These are phyloP conservation scores for Myotis pilosus DNA, from an alignment of 2,797 vertebrate species.

Conservation along the genomic window DNA sequence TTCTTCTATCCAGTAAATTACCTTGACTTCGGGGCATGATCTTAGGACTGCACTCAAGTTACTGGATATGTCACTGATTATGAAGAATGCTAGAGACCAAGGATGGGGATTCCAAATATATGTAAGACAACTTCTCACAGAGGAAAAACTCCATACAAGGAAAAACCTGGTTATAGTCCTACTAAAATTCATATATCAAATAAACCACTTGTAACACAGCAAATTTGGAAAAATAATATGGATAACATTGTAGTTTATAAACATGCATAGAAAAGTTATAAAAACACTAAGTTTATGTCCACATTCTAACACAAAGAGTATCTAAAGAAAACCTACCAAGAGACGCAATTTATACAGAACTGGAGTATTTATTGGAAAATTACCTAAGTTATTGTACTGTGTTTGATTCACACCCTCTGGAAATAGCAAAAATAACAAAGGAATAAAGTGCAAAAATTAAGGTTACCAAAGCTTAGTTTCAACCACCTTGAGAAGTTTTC, in stretches of 20 bases:
- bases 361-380: background rate
- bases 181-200: background rate
- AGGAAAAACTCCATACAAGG: background rate
- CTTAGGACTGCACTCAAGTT: slow-evolving; percentile 25
- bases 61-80: background rate
- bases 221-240: background rate
- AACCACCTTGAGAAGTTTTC: background rate
- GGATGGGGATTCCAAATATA: background rate
- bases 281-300: background rate
- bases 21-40: slow-evolving; percentile 6
- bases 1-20: slow-evolving; percentile 58
- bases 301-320: slow-evolving; percentile 22
- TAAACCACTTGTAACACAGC: slow-evolving; percentile 4
- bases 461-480: background rate
- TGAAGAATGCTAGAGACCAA: slow-evolving; percentile 4
- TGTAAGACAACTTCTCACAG: slow-evolving; percentile 24
- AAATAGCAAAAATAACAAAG: slow-evolving; percentile 40
- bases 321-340: slow-evolving; percentile 5
- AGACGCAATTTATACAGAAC: background rate
- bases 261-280: background rate
- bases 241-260: slow-evolving; percentile 11
- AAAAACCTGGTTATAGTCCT: background rate
- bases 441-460: background rate
- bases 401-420: background rate
- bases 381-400: background rate